Percentiles rank a stretch among this genome's conserved stretches.
phyloP scores from a whole-genome alignment of 2,113 vertebrate genomes.

The Atractosteus spatula region DNA sequence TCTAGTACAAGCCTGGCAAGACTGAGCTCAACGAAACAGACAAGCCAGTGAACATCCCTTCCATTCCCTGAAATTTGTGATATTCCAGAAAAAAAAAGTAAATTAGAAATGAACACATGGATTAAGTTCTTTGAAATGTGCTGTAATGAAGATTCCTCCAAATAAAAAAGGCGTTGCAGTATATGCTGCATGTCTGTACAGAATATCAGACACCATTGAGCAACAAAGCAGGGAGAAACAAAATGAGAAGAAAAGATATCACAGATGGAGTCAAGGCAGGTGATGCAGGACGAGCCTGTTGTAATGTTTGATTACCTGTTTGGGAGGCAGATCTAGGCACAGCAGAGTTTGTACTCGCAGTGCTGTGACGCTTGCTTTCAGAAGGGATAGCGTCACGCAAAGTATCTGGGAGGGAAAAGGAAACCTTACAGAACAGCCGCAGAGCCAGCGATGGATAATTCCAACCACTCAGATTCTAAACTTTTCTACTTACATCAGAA shows the following conservation, averaged over 20 bases:
- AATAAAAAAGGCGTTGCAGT: neutral
- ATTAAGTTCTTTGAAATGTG: neutral
- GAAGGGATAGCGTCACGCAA: conserved; percentile 70
- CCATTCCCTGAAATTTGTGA: too few species aligned
- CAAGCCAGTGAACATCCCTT: too few species aligned
- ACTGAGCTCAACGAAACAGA: too few species aligned
- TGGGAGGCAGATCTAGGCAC: conserved; percentile 85
- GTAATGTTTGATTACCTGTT: conserved; percentile 71
- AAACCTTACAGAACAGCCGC: conserved; percentile 32
- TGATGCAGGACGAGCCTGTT: conserved; percentile 2
- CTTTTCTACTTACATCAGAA: too few species aligned
- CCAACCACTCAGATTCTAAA: too few species aligned
- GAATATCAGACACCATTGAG: neutral
- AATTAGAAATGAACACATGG: too few species aligned
- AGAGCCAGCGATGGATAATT: neutral
- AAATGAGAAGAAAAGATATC: neutral
- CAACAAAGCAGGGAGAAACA: neutral
- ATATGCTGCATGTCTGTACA: neutral
- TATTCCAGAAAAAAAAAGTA: too few species aligned
- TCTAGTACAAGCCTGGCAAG: too few species aligned
- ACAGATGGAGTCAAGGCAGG: neutral
- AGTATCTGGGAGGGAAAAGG: conserved; percentile 69
- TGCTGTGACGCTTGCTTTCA: conserved; percentile 63
- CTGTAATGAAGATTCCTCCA: conserved; percentile 3
- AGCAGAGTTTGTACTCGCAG: conserved; percentile 45